phyloP scores from a whole-genome alignment of 2,113 vertebrate species.

The Aythya baeri region DNA sequence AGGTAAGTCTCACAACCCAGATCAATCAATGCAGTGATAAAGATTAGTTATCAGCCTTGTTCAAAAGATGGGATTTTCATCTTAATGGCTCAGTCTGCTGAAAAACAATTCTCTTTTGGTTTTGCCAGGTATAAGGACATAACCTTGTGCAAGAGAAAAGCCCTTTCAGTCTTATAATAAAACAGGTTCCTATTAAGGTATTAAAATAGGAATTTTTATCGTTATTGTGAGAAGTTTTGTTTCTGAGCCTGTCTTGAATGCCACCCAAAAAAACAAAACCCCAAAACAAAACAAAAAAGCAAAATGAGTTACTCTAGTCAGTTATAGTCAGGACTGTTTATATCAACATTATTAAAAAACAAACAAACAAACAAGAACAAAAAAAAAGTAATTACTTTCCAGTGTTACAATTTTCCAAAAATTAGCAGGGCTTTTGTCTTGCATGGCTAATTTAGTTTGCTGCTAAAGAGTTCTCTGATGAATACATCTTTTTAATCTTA shows the following conservation, averaged over 20 bases:
- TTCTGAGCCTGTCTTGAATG: background rate
- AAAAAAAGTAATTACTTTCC: background rate
- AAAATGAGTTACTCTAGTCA: background rate
- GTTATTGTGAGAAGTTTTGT: background rate
- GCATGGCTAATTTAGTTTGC: background rate
- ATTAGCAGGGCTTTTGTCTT: background rate
- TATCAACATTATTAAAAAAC: background rate
- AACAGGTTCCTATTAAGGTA: background rate
- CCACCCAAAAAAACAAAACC: background rate
- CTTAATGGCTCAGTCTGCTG: background rate
- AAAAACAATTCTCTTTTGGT: background rate
- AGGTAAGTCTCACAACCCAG: background rate
- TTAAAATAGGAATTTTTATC: background rate
- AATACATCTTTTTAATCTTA: background rate
- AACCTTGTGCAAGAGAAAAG: constrained; percentile 8
- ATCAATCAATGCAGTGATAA: background rate
- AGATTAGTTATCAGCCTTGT: background rate
- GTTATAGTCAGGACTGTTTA: background rate
- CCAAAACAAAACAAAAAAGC: background rate
- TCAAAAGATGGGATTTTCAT: background rate
- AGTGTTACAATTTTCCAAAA: background rate
- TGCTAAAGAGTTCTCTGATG: background rate
- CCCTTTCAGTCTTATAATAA: background rate
- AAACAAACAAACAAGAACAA: no score
- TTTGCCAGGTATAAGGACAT: background rate